Evolutionary conservation across 1,140 invertebrate genomes (phyloP), one percentile per base, ranked within the genome.

Genomic region (Drosophila trapezifrons): DNA sequence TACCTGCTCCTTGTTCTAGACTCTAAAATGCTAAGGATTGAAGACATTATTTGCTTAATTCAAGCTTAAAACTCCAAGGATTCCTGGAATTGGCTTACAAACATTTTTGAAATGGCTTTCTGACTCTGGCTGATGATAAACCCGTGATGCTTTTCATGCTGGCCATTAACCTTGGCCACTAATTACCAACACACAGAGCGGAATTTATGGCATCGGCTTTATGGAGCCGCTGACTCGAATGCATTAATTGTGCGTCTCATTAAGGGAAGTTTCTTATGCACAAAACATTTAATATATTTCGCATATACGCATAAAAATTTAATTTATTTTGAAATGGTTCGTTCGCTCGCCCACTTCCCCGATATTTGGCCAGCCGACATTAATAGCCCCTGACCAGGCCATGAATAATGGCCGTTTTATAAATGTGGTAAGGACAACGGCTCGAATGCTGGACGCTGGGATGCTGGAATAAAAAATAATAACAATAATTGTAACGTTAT

Each of bases 401-500:
- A 71, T 78, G 76, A 76, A 71, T 78, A 77, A 78, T 78, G 75
- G 57, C 22, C 45, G 35, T 77, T 71, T 78, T 77, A 77, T 71
- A 78, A 77, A 78, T 77, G 74, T 67, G 74, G 72, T 63, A 55
- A 51, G 70, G 43, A 38, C 46, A 52, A 29, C 27, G 25, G 51
- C 42, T 17, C 18, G 46, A 32, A 32, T 13, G 10, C 32, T 32
- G 32, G 32, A 35, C 13, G 32, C 32, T 15, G 29, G 18, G 47
- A 55, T 40, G 62, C 62, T 32, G 29, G 47, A 22, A 57, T 59
- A 66, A 76, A 78, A 69, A 77, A 77, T 71, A 72, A 78, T 77
- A 78, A 78, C 66, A 77, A 78, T 78, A 63, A 71, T 78, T 78
- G 75, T 77, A 78, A 71, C 74, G 64, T 78, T 70, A 63, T 77